phyloP scores from a whole-genome alignment of 2,797 vertebrate species.

The Enteromius trimaculatus region DNA sequence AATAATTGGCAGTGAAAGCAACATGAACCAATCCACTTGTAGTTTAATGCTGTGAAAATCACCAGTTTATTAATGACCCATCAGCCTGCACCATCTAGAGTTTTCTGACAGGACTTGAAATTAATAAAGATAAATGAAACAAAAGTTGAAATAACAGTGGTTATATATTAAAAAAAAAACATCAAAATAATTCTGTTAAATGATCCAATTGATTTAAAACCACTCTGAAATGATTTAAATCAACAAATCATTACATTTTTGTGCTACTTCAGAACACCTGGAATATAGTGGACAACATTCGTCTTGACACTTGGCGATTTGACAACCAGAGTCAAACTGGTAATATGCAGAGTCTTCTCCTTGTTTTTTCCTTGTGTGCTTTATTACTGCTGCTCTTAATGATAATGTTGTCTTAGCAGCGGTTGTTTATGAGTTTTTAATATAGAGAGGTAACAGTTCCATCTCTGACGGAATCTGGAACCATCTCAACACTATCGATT shows the following conservation, averaged over 20 bases:
- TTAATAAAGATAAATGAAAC: not conserved
- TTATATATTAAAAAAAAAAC: too few species aligned
- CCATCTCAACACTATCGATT: constrained; percentile 36
- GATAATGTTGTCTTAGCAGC: constrained; percentile 16
- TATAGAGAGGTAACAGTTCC: constrained; percentile 8
- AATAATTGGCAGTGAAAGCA: too few species aligned
- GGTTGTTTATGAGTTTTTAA: constrained; percentile 39
- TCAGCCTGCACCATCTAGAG: too few species aligned
- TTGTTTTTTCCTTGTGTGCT: not conserved
- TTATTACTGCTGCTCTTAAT: not conserved
- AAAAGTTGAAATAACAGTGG: not conserved
- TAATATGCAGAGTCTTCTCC: not conserved
- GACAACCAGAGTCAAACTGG: not conserved
- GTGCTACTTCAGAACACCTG: not conserved
- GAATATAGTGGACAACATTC: not conserved
- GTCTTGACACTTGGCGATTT: too few species aligned
- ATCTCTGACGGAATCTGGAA: constrained; percentile 6
- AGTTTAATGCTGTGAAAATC: too few species aligned
- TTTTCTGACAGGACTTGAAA: too few species aligned
- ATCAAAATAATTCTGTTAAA: not conserved
- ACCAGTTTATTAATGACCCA: too few species aligned
- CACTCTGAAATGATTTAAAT: not conserved
- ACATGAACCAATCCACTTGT: too few species aligned
- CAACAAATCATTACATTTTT: not conserved
- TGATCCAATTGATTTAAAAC: not conserved